Evolutionary conservation across 2,888 invertebrate species (phyloP), one percentile per base, ranked within the genome.

Genomic region (Camptogramma bilineatum): DNA sequence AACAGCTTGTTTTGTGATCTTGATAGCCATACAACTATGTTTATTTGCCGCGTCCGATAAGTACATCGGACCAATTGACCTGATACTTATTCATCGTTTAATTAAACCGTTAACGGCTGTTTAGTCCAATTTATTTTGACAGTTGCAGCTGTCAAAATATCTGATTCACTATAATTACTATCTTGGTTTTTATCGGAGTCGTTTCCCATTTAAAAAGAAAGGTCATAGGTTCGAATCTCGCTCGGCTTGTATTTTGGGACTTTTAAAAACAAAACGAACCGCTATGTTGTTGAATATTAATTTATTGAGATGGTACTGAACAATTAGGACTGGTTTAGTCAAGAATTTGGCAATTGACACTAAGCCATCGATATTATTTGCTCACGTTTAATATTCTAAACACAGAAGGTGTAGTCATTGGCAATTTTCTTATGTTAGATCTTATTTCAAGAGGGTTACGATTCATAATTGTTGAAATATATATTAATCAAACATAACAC

Each of bases 291-390:
- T 34, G 10, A 13, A 13, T 39, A 39, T 39, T 13, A 0, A 39
- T 39, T 48, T 13, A 21, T 48, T 48, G 13, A 10, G 18, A 9
- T 16, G 42, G 16, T 51, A n/a, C 24, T 54, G 24, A 54, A 28
- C 44, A 54, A 54, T 54, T 17, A 46, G 17, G 16, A 44, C 28
- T 24, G 28, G 24, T 39, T 31, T 28, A 48, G 18, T 48, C 39
- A 54, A 54, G 48, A 61, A 53, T 65, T 60, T 53, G 52, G 53
- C 48, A 61, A 50, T 52, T 65, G 56, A 50, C 57, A 61, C 60
- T 56, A 56, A 56, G 44, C 48, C 48, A 57, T 61, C 56, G 64
- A 64, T 65, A 64, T 17, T 64, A 47, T 64, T 65, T 57, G 57
- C 57, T 21, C 28, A 52, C 42, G 13, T 21, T 44, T 18, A 24